phyloP scores from a whole-genome alignment of 1,140 invertebrate genomes.

The Samia ricini region DNA sequence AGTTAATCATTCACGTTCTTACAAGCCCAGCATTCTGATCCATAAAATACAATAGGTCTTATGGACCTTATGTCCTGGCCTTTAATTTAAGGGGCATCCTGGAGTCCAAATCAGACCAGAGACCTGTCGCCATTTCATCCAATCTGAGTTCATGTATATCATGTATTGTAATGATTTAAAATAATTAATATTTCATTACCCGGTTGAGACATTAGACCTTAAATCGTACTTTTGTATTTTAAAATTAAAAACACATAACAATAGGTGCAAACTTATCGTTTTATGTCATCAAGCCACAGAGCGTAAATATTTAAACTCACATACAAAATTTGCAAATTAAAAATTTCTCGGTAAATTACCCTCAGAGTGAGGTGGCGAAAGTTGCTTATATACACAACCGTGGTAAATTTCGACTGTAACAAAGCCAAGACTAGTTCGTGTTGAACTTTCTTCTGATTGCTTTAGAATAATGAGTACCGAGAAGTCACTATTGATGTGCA shows the following conservation, averaged over 20 bases:
- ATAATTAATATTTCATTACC: neutral
- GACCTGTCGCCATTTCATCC: no score
- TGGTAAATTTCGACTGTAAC: slow-evolving; percentile 19
- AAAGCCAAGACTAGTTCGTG: slow-evolving; percentile 10
- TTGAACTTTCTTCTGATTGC: slow-evolving; percentile 24
- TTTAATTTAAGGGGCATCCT: no score
- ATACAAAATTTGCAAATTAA: slow-evolving; percentile 10
- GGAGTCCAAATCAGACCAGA: no score
- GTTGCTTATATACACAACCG: slow-evolving; percentile 7
- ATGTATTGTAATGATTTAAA: neutral
- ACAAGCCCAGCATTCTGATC: no score
- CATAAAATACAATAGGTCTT: no score
- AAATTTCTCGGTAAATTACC: slow-evolving; percentile 1
- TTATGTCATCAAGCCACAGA: neutral
- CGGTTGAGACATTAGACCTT: neutral
- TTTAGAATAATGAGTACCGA: slow-evolving; percentile 18
- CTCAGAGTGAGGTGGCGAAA: slow-evolving; percentile 12
- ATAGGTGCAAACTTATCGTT: neutral
- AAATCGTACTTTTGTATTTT: neutral
- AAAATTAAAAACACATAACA: neutral
- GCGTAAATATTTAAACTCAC: slow-evolving; percentile 2
- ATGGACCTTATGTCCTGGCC: no score
- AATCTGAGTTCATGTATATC: no score
- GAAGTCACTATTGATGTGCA: slow-evolving; percentile 16
- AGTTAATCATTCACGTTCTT: no score